These are phyloP conservation scores for Corticium candelabrum DNA, from an alignment of 37 sponge, comb jelly and placozoan genomes.

Conservation along the genomic window DNA sequence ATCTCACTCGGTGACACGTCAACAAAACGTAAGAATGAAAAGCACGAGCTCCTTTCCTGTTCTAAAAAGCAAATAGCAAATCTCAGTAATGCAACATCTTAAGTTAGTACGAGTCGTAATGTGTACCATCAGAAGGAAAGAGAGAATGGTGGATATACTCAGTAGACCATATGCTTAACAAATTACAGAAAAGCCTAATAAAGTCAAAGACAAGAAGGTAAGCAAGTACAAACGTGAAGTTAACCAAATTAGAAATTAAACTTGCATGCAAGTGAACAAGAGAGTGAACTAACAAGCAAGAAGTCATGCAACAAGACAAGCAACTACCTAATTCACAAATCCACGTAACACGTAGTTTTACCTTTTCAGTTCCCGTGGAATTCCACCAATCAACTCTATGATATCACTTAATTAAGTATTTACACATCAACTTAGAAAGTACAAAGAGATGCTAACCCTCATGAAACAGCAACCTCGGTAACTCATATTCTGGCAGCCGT, in stretches of 20 bases:
- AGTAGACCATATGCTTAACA: background rate
- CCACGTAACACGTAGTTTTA: too few relatives aligned
- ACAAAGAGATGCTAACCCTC: slow-evolving; percentile 7
- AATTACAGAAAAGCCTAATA: background rate
- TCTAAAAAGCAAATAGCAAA: too few relatives aligned
- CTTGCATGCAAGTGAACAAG: too few relatives aligned
- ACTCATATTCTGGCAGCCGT: slow-evolving; percentile 5
- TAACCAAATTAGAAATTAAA: background rate
- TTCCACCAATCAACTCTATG: background rate
- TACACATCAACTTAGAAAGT: too few relatives aligned
- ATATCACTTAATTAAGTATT: too few relatives aligned
- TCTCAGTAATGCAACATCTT: too few relatives aligned
- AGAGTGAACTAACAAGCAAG: too few relatives aligned
- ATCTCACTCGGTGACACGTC: background rate
- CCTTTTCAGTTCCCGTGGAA: background rate
- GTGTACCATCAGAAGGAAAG: background rate
- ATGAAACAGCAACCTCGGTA: slow-evolving; percentile 54
- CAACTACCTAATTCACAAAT: too few relatives aligned
- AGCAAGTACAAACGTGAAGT: background rate
- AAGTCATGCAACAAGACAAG: too few relatives aligned
- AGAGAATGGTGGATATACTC: background rate
- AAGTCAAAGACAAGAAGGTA: background rate
- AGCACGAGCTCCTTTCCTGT: too few relatives aligned
- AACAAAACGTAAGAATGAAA: background rate
- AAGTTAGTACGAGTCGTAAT: background rate